Evolutionary conservation across 2,888 invertebrate species (phyloP).

Genomic region (Hecatera dysodea): DNA sequence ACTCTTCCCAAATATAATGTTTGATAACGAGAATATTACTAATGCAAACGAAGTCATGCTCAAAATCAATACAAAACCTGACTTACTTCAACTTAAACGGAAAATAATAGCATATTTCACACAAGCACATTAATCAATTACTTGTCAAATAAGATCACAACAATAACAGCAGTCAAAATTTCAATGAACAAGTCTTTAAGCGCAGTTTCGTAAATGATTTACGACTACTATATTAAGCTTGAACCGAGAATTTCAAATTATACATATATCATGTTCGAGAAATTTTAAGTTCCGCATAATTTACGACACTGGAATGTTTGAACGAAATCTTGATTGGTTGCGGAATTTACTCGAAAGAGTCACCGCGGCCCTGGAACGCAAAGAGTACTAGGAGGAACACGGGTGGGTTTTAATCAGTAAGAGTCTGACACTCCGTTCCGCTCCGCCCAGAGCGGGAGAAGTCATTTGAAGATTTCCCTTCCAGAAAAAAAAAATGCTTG

Average conservation of each 20-base stretch:
- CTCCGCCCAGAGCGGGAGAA: too few species aligned
- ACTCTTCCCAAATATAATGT: neutral
- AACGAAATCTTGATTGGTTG: too few species aligned
- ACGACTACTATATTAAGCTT: slow-evolving; percentile 38
- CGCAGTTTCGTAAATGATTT: slow-evolving; percentile 47
- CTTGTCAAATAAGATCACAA: slow-evolving; percentile 50
- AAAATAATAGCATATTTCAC: slow-evolving; percentile 42
- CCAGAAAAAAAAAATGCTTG: too few species aligned
- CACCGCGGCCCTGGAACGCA: too few species aligned
- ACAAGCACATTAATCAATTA: slow-evolving; percentile 47
- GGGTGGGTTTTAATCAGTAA: too few species aligned
- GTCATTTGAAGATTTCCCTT: too few species aligned
- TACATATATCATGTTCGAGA: slow-evolving; percentile 22
- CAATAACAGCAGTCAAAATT: slow-evolving; percentile 51
- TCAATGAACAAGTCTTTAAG: slow-evolving; percentile 49
- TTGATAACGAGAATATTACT: neutral
- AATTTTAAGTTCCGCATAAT: slow-evolving; percentile 46
- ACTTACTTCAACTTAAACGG: slow-evolving; percentile 10
- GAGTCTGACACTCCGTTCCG: too few species aligned
- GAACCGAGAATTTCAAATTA: slow-evolving; percentile 40
- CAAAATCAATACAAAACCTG: slow-evolving; percentile 19
- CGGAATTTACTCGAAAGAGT: too few species aligned
- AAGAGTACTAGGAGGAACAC: too few species aligned
- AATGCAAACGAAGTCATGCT: slow-evolving; percentile 14
- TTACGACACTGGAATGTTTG: slow-evolving; percentile 38